A percentile compares a stretch with the other conserved stretches of the same genome.
Evolutionary conservation across 2,113 vertebrate species (phyloP).

Genomic region (Callionymus lyra): DNA sequence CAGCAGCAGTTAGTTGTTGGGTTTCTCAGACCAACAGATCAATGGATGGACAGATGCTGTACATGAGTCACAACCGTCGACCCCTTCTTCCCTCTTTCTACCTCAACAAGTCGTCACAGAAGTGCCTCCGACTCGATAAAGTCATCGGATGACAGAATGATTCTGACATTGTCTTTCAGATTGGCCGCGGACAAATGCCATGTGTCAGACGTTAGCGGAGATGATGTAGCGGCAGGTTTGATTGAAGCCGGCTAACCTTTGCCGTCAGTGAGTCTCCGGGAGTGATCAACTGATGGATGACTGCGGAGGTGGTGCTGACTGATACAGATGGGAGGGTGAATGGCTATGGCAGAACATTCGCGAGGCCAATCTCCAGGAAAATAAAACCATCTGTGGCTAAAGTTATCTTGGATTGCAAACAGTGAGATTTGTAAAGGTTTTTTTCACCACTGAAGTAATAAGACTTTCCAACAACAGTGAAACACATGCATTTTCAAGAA

Average conservation of each 20-base stretch:
- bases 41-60: too few species aligned
- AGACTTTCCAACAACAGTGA: neutral
- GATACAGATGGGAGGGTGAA: constrained; percentile 45
- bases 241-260: constrained; percentile 1
- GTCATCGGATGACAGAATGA: too few species aligned
- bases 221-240: constrained; percentile 5
- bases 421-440: too few species aligned
- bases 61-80: too few species aligned
- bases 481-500: neutral
- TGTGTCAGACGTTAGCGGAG: neutral
- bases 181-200: neutral
- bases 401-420: neutral
- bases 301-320: constrained; percentile 30
- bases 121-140: too few species aligned
- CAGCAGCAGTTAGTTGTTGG: too few species aligned
- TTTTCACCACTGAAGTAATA: neutral
- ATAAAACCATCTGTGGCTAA: neutral
- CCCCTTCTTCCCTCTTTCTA: too few species aligned
- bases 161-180: too few species aligned
- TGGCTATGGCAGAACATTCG: constrained; percentile 22
- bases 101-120: too few species aligned
- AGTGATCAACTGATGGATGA: constrained; percentile 46
- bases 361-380: constrained; percentile 4
- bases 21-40: too few species aligned
- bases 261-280: neutral